phyloP scores from a whole-genome alignment of 2,797 vertebrate genomes.

The Scyliorhinus canicula region DNA sequence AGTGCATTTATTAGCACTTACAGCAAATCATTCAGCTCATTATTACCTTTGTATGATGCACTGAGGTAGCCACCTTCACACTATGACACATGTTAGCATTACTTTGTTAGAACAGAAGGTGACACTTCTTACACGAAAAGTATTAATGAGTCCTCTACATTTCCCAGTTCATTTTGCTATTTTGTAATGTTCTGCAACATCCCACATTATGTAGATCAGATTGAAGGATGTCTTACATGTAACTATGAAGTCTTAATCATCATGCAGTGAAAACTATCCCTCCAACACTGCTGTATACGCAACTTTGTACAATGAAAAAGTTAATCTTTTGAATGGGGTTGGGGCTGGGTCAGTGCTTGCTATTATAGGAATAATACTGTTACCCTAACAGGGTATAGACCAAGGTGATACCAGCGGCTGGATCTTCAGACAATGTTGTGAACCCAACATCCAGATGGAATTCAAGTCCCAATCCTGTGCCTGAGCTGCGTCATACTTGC shows the following conservation, averaged over 20 bases:
- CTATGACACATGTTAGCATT: neutral
- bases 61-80: conserved; percentile 16
- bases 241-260: neutral
- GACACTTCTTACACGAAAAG: neutral
- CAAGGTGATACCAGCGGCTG: neutral
- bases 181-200: neutral
- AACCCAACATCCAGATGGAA: too few relatives aligned
- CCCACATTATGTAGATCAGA: neutral
- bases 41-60: neutral
- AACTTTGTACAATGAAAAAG: neutral
- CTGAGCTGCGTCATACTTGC: neutral
- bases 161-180: neutral
- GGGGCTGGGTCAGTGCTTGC: too few relatives aligned
- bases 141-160: neutral
- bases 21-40: neutral
- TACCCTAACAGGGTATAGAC: neutral
- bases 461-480: neutral
- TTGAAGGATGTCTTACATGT: neutral
- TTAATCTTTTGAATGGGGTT: neutral
- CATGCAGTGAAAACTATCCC: neutral
- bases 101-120: conserved; percentile 7
- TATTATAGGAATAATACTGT: neutral
- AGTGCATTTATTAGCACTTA: conserved; percentile 21
- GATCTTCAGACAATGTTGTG: neutral
- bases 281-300: neutral